Conservation (phyloP, 2,113 vertebrate species). For the Mus musculus region GRCm39 chr9:118673001-118673500, state of each 20-base stretch:
- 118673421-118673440: neutral
- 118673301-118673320: no score
- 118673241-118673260: fast-evolving
- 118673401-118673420: neutral
- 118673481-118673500: neutral
- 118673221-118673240: neutral
- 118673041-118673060: neutral
- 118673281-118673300: neutral
- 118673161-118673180: neutral
- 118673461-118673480: fast-evolving
- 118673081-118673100: neutral
- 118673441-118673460: neutral
- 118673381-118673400: neutral
- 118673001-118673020: neutral
- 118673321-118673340: neutral
- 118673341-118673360: neutral
- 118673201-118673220: neutral
- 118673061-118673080: neutral
- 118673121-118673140: neutral
- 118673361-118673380: neutral
- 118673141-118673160: neutral
- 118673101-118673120: neutral
- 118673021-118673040: neutral
- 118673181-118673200: neutral
- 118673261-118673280: fast-evolving